A percentile compares a stretch with the other conserved stretches of the same genome.
Evolutionary conservation across 1,140 invertebrate species (phyloP).

Genomic region (Tetraneura akinire): DNA sequence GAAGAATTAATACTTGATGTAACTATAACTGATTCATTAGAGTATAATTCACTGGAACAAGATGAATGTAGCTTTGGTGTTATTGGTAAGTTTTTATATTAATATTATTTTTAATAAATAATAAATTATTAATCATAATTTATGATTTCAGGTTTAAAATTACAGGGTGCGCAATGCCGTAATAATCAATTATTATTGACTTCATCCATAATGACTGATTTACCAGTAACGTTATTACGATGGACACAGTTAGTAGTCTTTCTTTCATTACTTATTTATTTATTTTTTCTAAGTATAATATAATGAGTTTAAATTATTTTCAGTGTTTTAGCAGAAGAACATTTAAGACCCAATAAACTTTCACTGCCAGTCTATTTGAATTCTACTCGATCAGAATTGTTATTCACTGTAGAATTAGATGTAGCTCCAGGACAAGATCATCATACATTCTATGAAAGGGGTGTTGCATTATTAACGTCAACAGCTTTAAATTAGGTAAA

Average conservation of each 20-base stretch:
- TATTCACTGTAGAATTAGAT: constrained; percentile 94
- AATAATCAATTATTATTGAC: constrained; percentile 89
- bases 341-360: constrained; percentile 68
- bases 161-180: constrained; percentile 91
- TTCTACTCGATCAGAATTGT: constrained; percentile 87
- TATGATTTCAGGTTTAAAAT: constrained; percentile 72
- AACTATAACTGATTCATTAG: constrained; percentile 68
- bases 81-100: constrained; percentile 60
- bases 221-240: constrained; percentile 82
- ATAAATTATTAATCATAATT: not conserved
- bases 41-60: constrained; percentile 63
- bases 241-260: constrained; percentile 72
- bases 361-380: constrained; percentile 97
- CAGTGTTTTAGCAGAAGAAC: constrained; percentile 61
- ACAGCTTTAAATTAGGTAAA: constrained; percentile 79
- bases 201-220: constrained; percentile 90
- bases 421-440: constrained; percentile 83
- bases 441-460: constrained; percentile 94
- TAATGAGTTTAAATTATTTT: constrained; percentile 45
- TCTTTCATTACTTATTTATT: not conserved
- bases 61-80: constrained; percentile 83
- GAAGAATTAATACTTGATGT: constrained; percentile 94
- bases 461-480: constrained; percentile 90
- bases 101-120: not conserved
- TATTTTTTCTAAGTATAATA: not conserved